Conservation (phyloP, 2,113 vertebrate species). For the Pseudopipra pipra region DNA sequence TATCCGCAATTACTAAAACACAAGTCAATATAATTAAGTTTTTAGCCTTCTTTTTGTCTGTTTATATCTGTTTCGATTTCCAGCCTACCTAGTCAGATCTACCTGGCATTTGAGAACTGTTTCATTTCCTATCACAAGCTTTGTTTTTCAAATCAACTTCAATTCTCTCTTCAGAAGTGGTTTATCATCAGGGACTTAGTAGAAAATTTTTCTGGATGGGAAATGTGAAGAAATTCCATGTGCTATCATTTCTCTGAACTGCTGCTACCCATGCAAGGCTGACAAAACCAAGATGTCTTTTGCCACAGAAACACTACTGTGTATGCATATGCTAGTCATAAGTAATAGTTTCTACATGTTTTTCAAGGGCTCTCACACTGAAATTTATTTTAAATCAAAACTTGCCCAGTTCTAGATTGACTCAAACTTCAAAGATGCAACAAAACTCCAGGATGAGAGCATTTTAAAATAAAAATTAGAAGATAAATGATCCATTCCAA, state of each 20-base stretch:
- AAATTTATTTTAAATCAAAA: slow-evolving; percentile 9
- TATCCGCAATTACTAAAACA: neutral
- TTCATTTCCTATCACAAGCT: neutral
- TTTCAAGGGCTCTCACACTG: neutral
- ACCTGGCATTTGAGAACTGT: neutral
- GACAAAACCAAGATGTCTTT: neutral
- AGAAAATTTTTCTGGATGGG: neutral
- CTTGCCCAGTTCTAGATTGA: neutral
- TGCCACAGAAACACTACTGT: neutral
- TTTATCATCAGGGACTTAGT: neutral
- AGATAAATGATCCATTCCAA: neutral
- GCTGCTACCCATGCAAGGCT: neutral
- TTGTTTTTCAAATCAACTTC: neutral
- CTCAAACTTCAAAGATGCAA: neutral
- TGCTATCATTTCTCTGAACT: neutral
- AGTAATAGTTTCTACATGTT: neutral
- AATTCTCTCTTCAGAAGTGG: neutral
- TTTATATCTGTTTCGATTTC: neutral
- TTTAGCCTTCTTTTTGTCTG: neutral
- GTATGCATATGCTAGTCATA: neutral
- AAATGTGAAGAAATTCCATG: neutral
- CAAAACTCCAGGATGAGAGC: neutral
- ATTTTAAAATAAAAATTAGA: neutral
- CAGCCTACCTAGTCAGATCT: neutral
- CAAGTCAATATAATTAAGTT: slow-evolving; percentile 6